A percentile compares a stretch with the other conserved stretches of the same genome.
These are phyloP conservation scores for Protophormia terraenovae DNA, from an alignment of 2,888 invertebrate genomes.

Conservation along the genomic window DNA sequence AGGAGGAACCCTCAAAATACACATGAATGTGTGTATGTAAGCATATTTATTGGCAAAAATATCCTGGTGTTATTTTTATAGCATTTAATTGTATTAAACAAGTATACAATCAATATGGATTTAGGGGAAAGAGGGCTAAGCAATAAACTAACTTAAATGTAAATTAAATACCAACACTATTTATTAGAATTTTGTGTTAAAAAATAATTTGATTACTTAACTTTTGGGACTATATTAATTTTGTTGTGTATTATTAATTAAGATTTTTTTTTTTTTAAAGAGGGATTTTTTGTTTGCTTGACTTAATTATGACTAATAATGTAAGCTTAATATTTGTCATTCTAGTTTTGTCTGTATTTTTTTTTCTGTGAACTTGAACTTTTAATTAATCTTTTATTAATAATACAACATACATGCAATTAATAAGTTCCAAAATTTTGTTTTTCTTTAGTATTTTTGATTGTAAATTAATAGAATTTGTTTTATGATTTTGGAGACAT, in stretches of 20 bases:
- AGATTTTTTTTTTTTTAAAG: not conserved
- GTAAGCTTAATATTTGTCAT: conserved; percentile 19
- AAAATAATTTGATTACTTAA: not conserved
- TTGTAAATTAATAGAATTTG: not conserved
- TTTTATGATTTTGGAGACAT: not conserved
- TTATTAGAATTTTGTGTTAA: not conserved
- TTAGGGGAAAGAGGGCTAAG: not conserved
- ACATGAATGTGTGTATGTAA: not conserved
- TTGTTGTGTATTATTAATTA: not conserved
- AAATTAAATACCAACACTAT: not conserved
- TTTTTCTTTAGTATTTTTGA: not conserved
- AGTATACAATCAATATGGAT: not conserved
- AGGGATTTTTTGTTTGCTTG: not conserved
- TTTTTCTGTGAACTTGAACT: conserved; percentile 47
- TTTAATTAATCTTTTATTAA: conserved; percentile 22
- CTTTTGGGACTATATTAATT: not conserved
- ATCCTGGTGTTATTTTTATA: conserved; percentile 24
- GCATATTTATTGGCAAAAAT: conserved; percentile 1
- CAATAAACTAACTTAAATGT: conserved; percentile 7
- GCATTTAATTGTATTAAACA: conserved; percentile 9
- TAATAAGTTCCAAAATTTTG: not conserved
- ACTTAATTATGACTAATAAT: conserved; percentile 13
- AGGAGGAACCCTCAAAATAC: not conserved
- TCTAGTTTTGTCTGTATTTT: not conserved
- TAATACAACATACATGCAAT: conserved; percentile 6